These are phyloP conservation scores for chimpanzee (Pan troglodytes) DNA, from an alignment of 2,113 vertebrate genomes.

Conservation along the genomic window NHGRI_mPanTro3-v2.1_pri NC_072411.2:77372001-77372500, in stretches of 20 bases:
- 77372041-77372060: background rate
- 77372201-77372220: background rate
- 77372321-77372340: background rate
- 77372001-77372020: background rate
- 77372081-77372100: background rate
- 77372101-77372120: background rate
- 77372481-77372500: background rate
- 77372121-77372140: background rate
- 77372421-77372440: background rate
- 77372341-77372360: background rate
- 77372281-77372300: background rate
- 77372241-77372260: background rate
- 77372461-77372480: background rate
- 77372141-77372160: background rate
- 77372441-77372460: background rate
- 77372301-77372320: background rate
- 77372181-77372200: background rate
- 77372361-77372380: background rate
- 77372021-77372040: background rate
- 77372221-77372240: background rate
- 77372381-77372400: background rate
- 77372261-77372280: background rate
- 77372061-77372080: background rate
- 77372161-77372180: background rate
- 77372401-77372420: background rate